A percentile compares a stretch with the other conserved stretches of the same genome.
These are phyloP conservation scores for Cossypha polioptera DNA, from an alignment of 2,797 vertebrate species.

Conservation along the genomic window DNA sequence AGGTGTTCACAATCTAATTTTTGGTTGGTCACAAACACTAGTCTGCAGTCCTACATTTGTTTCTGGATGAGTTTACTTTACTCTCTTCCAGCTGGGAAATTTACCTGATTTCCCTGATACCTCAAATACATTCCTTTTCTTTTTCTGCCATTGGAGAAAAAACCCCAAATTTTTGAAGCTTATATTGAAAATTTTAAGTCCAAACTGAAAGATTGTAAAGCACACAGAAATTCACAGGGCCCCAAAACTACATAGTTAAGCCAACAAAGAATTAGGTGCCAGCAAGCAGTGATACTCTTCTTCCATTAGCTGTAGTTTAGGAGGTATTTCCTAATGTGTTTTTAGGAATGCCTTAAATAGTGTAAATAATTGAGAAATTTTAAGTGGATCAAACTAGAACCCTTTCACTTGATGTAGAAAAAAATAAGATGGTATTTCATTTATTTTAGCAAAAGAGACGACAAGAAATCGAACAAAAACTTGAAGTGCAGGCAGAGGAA, in stretches of 20 bases:
- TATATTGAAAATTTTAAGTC: not conserved
- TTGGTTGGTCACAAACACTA: not conserved
- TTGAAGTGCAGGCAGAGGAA: constrained; percentile 96
- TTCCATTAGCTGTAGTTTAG: not conserved
- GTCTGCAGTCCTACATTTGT: not conserved
- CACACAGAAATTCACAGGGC: not conserved
- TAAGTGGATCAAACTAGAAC: not conserved
- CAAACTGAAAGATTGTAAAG: not conserved
- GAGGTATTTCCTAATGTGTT: not conserved
- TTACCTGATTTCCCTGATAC: not conserved
- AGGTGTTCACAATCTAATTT: not conserved
- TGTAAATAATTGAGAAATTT: not conserved
- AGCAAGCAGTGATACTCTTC: not conserved
- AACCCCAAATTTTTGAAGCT: not conserved
- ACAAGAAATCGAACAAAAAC: constrained; percentile 96
- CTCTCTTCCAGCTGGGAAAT: not conserved
- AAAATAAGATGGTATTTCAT: not conserved
- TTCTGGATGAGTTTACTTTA: not conserved
- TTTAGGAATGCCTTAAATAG: not conserved
- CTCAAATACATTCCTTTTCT: not conserved
- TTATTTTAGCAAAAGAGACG: constrained; percentile 89
- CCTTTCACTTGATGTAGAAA: not conserved
- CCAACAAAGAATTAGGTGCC: not conserved
- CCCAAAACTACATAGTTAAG: not conserved
- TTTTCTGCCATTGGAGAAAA: accelerated